Evolutionary conservation across 2,888 invertebrate species (phyloP), one percentile per base, ranked within the genome.

Genomic region (Phengaris alcon): DNA sequence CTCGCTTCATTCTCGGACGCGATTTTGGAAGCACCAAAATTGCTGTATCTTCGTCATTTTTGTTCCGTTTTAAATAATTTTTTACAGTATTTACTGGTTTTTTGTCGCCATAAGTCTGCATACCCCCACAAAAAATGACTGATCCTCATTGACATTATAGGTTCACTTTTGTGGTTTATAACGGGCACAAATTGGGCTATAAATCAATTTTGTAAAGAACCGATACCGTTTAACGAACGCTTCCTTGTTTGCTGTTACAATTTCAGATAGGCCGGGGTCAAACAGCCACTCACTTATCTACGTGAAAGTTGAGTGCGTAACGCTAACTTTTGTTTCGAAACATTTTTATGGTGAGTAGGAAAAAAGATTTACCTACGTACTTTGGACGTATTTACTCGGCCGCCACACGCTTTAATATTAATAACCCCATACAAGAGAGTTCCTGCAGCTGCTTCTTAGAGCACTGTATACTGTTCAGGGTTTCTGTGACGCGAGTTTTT

Each of bases 341-440:
- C 75, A 55, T 70, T 74, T 74, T 74, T 74, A 74, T 68, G 55
- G 55, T 75, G 51, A 75, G 57, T 52, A 57, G 69, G 54, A 69
- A 70, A 57, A 51, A 70, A 46, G 64, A 55, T 13, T 3, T 48
- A n/a, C n/a, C n/a, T n/a, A 48, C 22, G 68, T 68, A 81, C 82
- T 83, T 83, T 83, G 84, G 85, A 83, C 80, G 87, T 88, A 88
- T 89, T 88, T 88, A 86, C 87, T 80, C 84, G 84, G 81, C 82
- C 83, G 84, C 84, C 81, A 82, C 83, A 82, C 86, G 88, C 85
- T 91, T 90, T 88, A 91, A 89, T 89, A 91, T 92, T 91, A 88
- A 91, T 91, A 90, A 89, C 90, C 83, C 85, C 84, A 86, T 88
- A 88, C 87, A 88, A 82, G 85, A 85, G 84, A 80, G 84, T 84